A percentile compares a stretch with the other conserved stretches of the same genome.
phyloP scores from a whole-genome alignment of 2,888 invertebrate species.

The Deilephila porcellus region DNA sequence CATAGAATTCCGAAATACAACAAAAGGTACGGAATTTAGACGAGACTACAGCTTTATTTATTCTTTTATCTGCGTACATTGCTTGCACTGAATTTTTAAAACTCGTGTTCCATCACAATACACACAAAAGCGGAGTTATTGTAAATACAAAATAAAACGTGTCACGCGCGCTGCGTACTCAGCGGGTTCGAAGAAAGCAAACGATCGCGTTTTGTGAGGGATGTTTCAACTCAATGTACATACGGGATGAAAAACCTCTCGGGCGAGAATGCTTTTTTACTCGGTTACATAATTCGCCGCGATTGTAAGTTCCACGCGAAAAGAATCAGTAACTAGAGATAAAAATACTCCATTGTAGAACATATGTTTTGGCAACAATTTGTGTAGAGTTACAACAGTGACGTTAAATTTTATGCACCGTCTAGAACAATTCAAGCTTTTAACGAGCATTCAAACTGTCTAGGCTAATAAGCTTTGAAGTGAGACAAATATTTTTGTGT shows the following conservation, averaged over 20 bases:
- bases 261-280: background rate
- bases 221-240: background rate
- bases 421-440: background rate
- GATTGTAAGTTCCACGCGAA: background rate
- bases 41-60: too few relatives aligned
- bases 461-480: background rate
- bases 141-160: constrained; percentile 10
- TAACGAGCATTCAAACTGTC: background rate
- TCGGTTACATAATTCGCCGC: constrained; percentile 12
- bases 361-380: constrained; percentile 17
- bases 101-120: background rate
- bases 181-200: constrained; percentile 9
- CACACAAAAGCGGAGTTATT: background rate
- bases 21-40: too few relatives aligned
- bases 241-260: background rate
- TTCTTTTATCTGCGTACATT: background rate
- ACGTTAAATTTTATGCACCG: background rate
- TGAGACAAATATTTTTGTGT: background rate
- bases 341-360: background rate
- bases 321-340: background rate
- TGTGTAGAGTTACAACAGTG: background rate
- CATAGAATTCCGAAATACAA: too few relatives aligned
- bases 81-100: background rate
- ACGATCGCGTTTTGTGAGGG: background rate
- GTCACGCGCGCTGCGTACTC: constrained; percentile 1